Percentiles rank a stretch among this genome's conserved stretches.
These are phyloP conservation scores for Cantharis rufa DNA, from an alignment of 2,888 invertebrate species.

Conservation along the genomic window DNA sequence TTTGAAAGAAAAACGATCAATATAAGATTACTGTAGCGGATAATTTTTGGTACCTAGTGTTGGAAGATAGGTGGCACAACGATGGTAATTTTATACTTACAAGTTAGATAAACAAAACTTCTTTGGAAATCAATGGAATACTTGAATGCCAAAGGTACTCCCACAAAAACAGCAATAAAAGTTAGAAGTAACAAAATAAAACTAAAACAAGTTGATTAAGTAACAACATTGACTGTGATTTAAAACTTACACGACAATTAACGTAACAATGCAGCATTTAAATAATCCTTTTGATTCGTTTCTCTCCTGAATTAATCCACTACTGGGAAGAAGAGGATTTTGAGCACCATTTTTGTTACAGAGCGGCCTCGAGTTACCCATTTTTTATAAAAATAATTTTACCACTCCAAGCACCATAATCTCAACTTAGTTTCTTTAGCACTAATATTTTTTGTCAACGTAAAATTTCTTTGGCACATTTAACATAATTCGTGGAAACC, in stretches of 20 bases:
- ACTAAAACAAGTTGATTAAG: slow-evolving; percentile 21
- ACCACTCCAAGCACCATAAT: background rate
- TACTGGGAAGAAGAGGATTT: slow-evolving; percentile 1
- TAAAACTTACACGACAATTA: slow-evolving; percentile 19
- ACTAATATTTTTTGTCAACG: background rate
- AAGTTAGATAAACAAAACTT: slow-evolving; percentile 72
- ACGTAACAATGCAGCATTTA: background rate
- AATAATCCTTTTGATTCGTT: background rate
- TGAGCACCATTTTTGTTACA: slow-evolving; percentile 6
- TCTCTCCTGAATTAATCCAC: slow-evolving; percentile 3
- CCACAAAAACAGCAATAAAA: slow-evolving; percentile 61
- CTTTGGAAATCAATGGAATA: slow-evolving; percentile 71
- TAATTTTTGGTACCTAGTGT: background rate
- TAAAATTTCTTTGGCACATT: background rate
- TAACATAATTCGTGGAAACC: background rate
- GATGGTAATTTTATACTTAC: slow-evolving; percentile 60
- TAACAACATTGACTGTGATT: background rate
- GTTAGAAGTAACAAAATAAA: slow-evolving; percentile 42
- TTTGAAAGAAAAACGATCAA: too few relatives aligned
- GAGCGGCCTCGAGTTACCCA: slow-evolving; percentile 8
- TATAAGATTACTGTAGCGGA: too few relatives aligned
- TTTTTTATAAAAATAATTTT: background rate
- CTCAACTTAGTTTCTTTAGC: background rate
- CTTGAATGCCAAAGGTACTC: slow-evolving; percentile 72
- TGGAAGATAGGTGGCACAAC: background rate